phyloP scores from a whole-genome alignment of 2,888 invertebrate genomes.

The Orthonychiurus folsomi region DNA sequence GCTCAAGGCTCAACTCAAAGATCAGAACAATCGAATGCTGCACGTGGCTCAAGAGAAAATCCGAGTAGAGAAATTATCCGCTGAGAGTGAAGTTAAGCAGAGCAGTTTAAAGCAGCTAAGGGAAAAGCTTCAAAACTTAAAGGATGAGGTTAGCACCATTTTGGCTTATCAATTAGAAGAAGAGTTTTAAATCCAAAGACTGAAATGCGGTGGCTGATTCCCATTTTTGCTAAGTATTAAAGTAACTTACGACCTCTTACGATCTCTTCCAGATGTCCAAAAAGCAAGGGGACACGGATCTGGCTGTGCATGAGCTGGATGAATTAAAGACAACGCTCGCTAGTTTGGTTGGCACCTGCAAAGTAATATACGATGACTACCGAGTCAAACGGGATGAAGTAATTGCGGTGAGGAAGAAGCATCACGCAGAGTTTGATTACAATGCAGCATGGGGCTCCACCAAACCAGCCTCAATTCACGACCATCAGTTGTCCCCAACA shows the following conservation, averaged over 20 bases:
- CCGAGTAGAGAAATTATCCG: constrained; percentile 39
- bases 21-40: constrained; percentile 70
- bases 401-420: constrained; percentile 36
- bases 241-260: too few relatives aligned
- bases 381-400: constrained; percentile 41
- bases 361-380: constrained; percentile 41
- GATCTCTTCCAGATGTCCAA: constrained; percentile 48
- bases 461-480: constrained; percentile 40
- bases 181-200: too few relatives aligned
- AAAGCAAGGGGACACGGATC: constrained; percentile 47
- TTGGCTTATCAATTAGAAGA: too few relatives aligned
- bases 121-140: constrained; percentile 64
- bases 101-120: constrained; percentile 60
- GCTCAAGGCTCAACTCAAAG: constrained; percentile 69
- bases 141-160: too few relatives aligned
- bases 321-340: constrained; percentile 38
- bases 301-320: constrained; percentile 34
- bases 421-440: constrained; percentile 41
- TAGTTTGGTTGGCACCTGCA: constrained; percentile 40
- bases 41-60: constrained; percentile 70
- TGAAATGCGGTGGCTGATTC: too few relatives aligned
- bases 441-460: constrained; percentile 56
- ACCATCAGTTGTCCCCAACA: constrained; percentile 42
- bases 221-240: too few relatives aligned
- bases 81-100: constrained; percentile 46